Base-by-base conservation (phyloP, 2,888 invertebrate species). In the Ennomos quercinarius region DNA sequence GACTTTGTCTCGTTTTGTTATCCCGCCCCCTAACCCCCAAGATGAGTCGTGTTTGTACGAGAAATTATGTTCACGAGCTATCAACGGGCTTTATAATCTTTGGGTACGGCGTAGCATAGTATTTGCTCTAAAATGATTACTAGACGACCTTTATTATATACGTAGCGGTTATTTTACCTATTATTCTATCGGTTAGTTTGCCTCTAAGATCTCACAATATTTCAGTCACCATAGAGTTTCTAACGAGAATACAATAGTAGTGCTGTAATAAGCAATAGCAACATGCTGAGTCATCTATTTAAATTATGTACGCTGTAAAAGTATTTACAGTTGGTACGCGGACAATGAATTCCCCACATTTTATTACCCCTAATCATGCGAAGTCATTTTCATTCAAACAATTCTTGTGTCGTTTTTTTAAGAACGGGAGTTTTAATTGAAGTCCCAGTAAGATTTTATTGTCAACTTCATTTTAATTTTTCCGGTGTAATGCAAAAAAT, bases 341-440 rank as follows among this genome's bases (percentile, higher is more conserved):
- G 46, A 54, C 46, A 66, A 62, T 62, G 57, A 59, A 66, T 59
- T 56, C 51, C 52, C 38, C 47, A 12, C 12, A 49, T 56, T 73
- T 79, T 76, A 77, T 74, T 70, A 74, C 68, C 53, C 11, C 34
- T 54, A 70, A 72, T 68, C 78, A 77, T 77, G 78, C 78, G 57
- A 76, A 60, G 71, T 70, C 70, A 70, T 68, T 71, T 75, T 66
- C 67, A 67, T 47, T 57, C 41, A 50, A 68, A 49, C 48, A 57
- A 47, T 66, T 69, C 67, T 57, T 62, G 53, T 66, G 71, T 63
- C 68, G 64, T 72, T 71, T 66, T 69, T 58, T 58, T 49, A 53
- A 50, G 46, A 51, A 53, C 49, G 56, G 60, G 60, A 65, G 68
- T 71, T 71, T 71, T 66, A 71, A 70, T 70, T 70, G 63, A 67